Conservation (phyloP, 2,113 vertebrate species). For the Ramphastos sulfuratus region DNA sequence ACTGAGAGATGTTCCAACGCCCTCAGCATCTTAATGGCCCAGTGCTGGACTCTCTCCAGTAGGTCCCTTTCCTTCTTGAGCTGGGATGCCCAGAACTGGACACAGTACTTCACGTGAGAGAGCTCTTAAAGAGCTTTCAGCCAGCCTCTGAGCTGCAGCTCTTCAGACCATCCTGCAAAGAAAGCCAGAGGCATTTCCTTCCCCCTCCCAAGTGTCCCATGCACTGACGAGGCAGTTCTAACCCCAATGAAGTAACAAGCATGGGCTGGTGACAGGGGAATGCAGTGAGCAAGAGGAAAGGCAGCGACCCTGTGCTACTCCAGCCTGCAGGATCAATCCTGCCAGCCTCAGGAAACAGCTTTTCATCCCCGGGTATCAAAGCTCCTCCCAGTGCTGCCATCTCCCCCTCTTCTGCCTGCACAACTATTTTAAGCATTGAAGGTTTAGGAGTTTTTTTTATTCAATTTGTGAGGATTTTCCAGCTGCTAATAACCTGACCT, state of each 20-base stretch:
- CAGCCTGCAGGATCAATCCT: background rate
- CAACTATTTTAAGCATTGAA: background rate
- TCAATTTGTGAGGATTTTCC: fast-evolving
- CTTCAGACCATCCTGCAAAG: background rate
- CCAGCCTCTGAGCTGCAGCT: background rate
- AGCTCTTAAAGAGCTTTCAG: background rate
- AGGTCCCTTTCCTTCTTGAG: no score
- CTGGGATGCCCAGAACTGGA: no score
- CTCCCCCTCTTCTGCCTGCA: background rate
- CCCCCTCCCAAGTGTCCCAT: background rate
- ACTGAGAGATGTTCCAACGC: no score
- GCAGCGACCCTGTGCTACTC: background rate
- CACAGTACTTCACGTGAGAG: no score
- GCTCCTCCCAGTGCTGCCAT: conserved; percentile 36
- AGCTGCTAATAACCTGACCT: background rate
- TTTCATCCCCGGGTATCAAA: background rate
- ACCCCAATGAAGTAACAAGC: conserved; percentile 24
- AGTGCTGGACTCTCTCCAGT: no score
- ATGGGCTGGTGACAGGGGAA: background rate
- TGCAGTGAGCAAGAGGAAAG: background rate
- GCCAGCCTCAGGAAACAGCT: background rate
- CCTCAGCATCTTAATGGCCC: no score
- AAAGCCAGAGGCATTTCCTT: conserved; percentile 18
- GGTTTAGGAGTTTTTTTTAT: background rate
- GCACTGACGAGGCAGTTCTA: background rate